phyloP scores from a whole-genome alignment of 2,113 vertebrate species.

The Carlito syrichta region DNA sequence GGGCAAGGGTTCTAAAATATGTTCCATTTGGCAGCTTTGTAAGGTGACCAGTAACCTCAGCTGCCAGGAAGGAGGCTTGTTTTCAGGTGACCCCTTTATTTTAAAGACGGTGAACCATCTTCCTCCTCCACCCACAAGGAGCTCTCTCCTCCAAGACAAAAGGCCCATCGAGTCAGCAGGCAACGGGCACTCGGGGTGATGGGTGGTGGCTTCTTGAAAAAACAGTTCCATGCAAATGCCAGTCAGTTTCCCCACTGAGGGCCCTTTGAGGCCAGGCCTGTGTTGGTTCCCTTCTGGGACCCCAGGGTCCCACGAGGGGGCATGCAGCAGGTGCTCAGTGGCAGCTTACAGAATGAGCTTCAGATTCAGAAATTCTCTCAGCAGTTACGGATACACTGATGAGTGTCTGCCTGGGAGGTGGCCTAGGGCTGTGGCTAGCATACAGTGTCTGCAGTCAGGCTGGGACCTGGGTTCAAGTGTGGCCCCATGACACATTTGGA shows the following conservation, averaged over 20 bases:
- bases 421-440: not conserved
- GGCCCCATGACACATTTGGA: not conserved
- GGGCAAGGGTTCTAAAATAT: conserved; percentile 60
- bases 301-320: not conserved
- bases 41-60: conserved; percentile 61
- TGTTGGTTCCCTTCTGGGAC: not conserved
- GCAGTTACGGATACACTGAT: not conserved
- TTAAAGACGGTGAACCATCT: conserved; percentile 3
- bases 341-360: not conserved
- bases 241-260: not conserved
- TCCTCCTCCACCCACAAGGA: not conserved
- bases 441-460: not conserved
- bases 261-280: not conserved
- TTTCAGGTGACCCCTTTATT: conserved; percentile 49
- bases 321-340: not conserved
- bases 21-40: conserved; percentile 62
- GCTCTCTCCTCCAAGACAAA: not conserved
- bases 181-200: not conserved
- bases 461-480: not conserved
- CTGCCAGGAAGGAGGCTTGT: conserved; percentile 46
- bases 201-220: not conserved
- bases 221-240: not conserved
- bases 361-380: not conserved
- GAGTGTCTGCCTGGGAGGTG: not conserved
- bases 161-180: not conserved